Evolutionary conservation across 2,888 invertebrate genomes (phyloP), one percentile per base, ranked within the genome.

Genomic region (Chrysopilus asiliformis): DNA sequence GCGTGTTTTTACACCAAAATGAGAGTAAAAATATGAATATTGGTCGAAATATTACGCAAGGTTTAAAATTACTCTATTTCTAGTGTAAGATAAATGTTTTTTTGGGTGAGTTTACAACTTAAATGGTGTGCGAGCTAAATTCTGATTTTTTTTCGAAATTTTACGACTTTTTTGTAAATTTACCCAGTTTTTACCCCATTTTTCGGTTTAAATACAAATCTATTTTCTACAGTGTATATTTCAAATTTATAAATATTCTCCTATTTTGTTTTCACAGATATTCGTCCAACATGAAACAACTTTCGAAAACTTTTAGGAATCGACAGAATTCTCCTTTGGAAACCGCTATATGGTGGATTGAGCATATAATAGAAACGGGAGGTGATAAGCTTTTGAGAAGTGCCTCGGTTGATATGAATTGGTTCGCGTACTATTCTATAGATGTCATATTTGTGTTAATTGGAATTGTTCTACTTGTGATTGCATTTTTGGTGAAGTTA

Each of bases 301-400:
- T 71, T 2, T 68, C 73, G 1, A 56, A 61, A 39, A 49, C 68
- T 15, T 73, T 71, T 62, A 68, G 69, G 39, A 66, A 69, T 43
- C 67, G 72, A 1, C 62, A 68, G 22, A 62, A 65, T 47, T 60
- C 68, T 4, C 67, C 73, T 2, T 43, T 71, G 32, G 67, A 71
- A 39, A 66, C 61, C 17, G 71, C 72, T 38, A 58, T 71, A 49
- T 73, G 72, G 56, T 72, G 72, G 66, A 66, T 68, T 10, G 73
- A 74, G 45, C 70, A 71, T 48, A 66, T 71, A 43, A 59, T 72
- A 19, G 50, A 53, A 19, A 53, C 56, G 3, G 53, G 57, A 16
- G 47, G 46, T 7, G 37, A 30, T 20, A 38, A 40, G 30, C 35
- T 47, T 7, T 17, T 39, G 2, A 40, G 40, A 29, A 37, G 43